Evolutionary conservation across 2,888 invertebrate genomes (phyloP).

Genomic region (Eledona agricola): DNA sequence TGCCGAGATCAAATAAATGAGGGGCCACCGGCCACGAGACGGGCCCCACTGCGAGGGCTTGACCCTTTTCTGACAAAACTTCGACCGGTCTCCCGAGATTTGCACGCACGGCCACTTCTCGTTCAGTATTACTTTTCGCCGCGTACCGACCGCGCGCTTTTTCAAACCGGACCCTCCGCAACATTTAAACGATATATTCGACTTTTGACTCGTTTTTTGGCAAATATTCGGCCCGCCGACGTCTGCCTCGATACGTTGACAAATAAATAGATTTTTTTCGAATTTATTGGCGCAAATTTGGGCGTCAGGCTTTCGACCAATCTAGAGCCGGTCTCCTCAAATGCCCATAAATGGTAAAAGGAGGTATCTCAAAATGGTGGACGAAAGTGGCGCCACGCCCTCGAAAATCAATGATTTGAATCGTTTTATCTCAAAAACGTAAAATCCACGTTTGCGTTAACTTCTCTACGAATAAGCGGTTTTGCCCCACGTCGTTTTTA

Average conservation of each 20-base stretch:
- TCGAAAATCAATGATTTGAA: slow-evolving; percentile 38
- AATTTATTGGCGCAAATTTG: slow-evolving; percentile 21
- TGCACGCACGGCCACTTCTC: too few species aligned
- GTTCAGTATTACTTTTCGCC: slow-evolving; percentile 46
- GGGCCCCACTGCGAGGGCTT: too few species aligned
- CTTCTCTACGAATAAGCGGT: too few species aligned
- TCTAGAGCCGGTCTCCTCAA: slow-evolving; percentile 66
- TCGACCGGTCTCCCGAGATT: too few species aligned
- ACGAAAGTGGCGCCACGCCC: slow-evolving; percentile 59
- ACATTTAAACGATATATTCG: slow-evolving; percentile 20
- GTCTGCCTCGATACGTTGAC: too few species aligned
- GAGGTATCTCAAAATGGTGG: slow-evolving; percentile 61
- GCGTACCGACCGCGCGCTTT: slow-evolving; percentile 48
- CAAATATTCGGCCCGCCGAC: too few species aligned
- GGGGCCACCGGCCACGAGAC: not conserved
- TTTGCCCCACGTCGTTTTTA: too few species aligned
- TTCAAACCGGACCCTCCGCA: slow-evolving; percentile 42
- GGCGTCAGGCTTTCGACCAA: slow-evolving; percentile 63
- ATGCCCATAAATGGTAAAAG: slow-evolving; percentile 73
- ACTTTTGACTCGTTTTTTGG: slow-evolving; percentile 10
- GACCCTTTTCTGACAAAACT: slow-evolving; percentile 8
- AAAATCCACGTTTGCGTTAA: too few species aligned
- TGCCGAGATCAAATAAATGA: slow-evolving; percentile 17
- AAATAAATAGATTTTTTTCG: slow-evolving; percentile 12
- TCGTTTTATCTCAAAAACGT: slow-evolving; percentile 17